Conservation (phyloP, 2,113 vertebrate species). For the Lichenostomus cassidix region DNA sequence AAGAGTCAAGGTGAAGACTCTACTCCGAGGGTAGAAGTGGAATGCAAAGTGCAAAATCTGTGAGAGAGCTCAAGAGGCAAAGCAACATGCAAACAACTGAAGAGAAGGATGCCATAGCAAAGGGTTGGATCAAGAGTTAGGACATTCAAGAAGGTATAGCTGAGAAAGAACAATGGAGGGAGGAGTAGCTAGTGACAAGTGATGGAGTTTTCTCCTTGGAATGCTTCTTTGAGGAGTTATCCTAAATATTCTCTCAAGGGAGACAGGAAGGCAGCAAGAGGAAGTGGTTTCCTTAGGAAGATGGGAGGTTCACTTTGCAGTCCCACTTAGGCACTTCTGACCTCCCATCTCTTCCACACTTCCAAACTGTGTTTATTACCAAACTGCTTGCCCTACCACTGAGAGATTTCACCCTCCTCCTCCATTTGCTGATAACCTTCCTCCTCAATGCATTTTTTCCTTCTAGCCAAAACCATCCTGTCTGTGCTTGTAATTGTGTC, state of each 20-base stretch:
- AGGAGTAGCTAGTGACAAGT: not conserved
- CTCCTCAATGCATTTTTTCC: not conserved
- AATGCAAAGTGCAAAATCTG: not conserved
- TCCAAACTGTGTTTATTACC: not conserved
- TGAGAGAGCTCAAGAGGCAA: not conserved
- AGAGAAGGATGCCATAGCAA: not conserved
- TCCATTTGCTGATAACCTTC: not conserved
- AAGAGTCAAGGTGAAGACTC: not conserved
- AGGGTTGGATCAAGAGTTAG: not conserved
- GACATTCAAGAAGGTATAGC: not conserved
- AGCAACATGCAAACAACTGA: not conserved
- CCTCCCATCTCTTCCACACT: not conserved
- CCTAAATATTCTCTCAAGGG: not conserved
- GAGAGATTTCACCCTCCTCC: not conserved
- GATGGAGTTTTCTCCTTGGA: not conserved
- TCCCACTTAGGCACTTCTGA: not conserved
- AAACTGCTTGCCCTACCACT: not conserved
- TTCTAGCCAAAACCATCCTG: constrained; percentile 9
- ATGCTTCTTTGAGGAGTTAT: not conserved
- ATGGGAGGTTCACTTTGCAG: not conserved
- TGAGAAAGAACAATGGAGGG: not conserved
- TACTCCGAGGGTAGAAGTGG: not conserved
- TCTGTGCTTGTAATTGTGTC: not conserved
- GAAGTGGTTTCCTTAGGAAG: not conserved
- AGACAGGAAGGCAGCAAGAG: not conserved